Evolutionary conservation across 2,113 vertebrate species (phyloP), one percentile per base, ranked within the genome.

Genomic region (Macrotis lagotis): DNA sequence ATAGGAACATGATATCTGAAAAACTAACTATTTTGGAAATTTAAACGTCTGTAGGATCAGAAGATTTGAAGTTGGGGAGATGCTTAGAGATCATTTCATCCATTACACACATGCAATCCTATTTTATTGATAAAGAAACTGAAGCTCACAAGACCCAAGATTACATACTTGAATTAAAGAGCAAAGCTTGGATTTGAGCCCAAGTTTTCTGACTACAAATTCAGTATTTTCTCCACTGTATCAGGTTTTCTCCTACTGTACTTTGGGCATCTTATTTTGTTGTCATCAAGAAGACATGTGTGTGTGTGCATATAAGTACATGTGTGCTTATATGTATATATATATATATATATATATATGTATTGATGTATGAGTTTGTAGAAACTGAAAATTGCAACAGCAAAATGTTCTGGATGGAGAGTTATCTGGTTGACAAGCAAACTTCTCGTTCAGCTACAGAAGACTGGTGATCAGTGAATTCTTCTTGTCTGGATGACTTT

Each of bases 1-100:
- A 94, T 52, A 94, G 89, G 89, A 95, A 92, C 53, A 91, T 0
- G 25, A 66, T 96, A 93, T 95, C 93, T 93, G 94, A 51, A 94
- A 93, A 55, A 0, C 25, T 92, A 48, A 53, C 14, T 8, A 2
- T 19, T 93, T 96, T 91, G 48, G 59, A 95, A 95, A 90, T 93
- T 91, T 74, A 83, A 94, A 94, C 89, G 51, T 48, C n/a, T 83
- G 8, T 83, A 44, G 16, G 44, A 44, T 83, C 66, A 83, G 16
- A 83, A 19, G n/a, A 66, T 37, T 16, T 66, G 59, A 66, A 66
- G 37, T 83, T 83, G 44, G 66, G 66, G 44, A n/a, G n/a, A 83
- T 9, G 1, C 66, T 24, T 12, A 11, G 53, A 37, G 48, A 44
- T 8, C n/a, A 44, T 50, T 92, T 51, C 88, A 12, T 47, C 93